Percentiles rank a stretch among this genome's conserved stretches.
Conservation (phyloP, 2,797 vertebrate species). For the Lophius americanus region DNA sequence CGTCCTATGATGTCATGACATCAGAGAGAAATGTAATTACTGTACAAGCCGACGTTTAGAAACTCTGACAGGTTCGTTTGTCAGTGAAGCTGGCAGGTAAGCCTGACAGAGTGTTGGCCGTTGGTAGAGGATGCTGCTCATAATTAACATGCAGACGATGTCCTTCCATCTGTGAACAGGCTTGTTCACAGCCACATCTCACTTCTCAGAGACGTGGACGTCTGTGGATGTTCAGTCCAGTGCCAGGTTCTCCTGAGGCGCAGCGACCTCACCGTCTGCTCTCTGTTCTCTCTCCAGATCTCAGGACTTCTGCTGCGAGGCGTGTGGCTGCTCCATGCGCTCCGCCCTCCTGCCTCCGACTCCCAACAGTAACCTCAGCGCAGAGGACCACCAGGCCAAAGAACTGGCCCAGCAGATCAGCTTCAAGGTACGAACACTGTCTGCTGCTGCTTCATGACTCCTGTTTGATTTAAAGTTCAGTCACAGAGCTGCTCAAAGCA, state of each 20-base stretch:
- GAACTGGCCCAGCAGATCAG: constrained; percentile 94
- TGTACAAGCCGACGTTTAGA: neutral
- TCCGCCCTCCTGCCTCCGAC: constrained; percentile 87
- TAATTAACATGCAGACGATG: neutral
- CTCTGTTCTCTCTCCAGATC: constrained; percentile 81
- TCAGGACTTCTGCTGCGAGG: constrained; percentile 94
- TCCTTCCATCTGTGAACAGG: neutral
- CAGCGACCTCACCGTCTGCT: neutral
- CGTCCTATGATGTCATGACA: neutral
- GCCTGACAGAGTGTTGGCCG: neutral
- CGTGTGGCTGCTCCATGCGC: constrained; percentile 89
- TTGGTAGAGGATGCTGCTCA: neutral
- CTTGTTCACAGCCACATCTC: neutral
- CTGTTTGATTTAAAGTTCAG: neutral
- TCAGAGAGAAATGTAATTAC: constrained; percentile 11
- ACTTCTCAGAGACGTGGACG: neutral
- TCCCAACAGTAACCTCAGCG: constrained; percentile 85
- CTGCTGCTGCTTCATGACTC: neutral
- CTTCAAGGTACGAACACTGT: constrained; percentile 87
- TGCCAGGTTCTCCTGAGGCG: neutral
- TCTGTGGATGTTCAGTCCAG: neutral
- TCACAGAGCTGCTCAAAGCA: neutral
- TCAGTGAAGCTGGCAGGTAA: neutral
- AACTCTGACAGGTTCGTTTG: constrained; percentile 1
- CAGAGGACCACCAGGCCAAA: constrained; percentile 88